phyloP scores from a whole-genome alignment of 1,140 invertebrate species.

The Zaprionus africanus region DNA sequence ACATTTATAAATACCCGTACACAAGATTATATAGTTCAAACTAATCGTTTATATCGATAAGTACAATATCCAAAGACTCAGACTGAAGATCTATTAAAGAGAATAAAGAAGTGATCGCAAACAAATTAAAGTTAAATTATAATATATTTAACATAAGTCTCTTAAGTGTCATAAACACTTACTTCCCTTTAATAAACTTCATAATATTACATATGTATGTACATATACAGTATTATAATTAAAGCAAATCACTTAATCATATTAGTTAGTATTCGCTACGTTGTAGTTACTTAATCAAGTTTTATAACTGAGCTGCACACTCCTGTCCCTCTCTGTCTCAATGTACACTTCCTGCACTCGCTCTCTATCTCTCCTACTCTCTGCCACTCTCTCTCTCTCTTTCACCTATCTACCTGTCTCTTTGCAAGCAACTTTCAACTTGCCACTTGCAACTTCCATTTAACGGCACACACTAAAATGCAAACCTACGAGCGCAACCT shows the following conservation, averaged over 20 bases:
- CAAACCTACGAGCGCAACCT: conserved; percentile 70
- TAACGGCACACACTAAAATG: conserved; percentile 69
- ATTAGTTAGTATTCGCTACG: not conserved
- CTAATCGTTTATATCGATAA: too few relatives aligned
- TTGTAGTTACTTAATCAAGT: not conserved
- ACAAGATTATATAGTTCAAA: not conserved
- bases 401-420: not conserved
- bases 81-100: too few relatives aligned
- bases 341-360: too few relatives aligned
- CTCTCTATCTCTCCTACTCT: not conserved
- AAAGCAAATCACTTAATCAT: not conserved
- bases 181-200: too few relatives aligned
- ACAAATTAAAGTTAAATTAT: too few relatives aligned
- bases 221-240: too few relatives aligned
- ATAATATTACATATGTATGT: too few relatives aligned
- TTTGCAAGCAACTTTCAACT: conserved; percentile 18
- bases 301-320: not conserved
- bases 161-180: too few relatives aligned
- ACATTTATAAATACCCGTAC: not conserved
- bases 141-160: too few relatives aligned
- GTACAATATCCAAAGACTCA: too few relatives aligned
- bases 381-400: not conserved
- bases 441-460: conserved; percentile 52
- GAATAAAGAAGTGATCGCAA: too few relatives aligned
- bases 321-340: too few relatives aligned